These are phyloP conservation scores for Volucella inflata DNA, from an alignment of 2,888 invertebrate genomes.

Conservation along the genomic window DNA sequence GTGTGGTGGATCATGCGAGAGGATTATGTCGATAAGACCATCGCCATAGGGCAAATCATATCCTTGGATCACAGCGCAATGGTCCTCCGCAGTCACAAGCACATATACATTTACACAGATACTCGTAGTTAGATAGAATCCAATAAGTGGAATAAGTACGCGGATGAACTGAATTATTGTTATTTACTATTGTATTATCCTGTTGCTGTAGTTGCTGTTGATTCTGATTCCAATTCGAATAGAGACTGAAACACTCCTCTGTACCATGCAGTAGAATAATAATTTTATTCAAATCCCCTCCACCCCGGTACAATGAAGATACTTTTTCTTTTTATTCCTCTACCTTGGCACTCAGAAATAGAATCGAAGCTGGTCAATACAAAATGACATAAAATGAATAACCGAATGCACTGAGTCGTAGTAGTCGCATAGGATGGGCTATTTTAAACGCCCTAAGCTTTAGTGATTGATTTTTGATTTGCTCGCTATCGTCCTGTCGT, in stretches of 20 bases:
- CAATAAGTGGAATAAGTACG: slow-evolving; percentile 39
- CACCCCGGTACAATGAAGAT: no score
- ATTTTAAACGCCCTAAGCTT: neutral
- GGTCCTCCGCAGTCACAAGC: slow-evolving; percentile 23
- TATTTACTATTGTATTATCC: slow-evolving; percentile 58
- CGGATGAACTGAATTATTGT: slow-evolving; percentile 56
- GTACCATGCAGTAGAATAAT: neutral
- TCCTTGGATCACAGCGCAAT: slow-evolving; percentile 49
- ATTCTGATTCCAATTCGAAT: slow-evolving; percentile 17
- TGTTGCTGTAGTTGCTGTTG: slow-evolving; percentile 30
- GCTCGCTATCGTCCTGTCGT: neutral
- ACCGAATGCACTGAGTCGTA: slow-evolving; percentile 1
- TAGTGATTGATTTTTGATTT: slow-evolving; percentile 54
- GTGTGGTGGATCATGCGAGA: slow-evolving; percentile 6
- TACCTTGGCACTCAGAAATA: neutral
- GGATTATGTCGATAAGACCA: slow-evolving; percentile 53
- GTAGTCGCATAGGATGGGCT: neutral
- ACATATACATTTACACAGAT: slow-evolving; percentile 15
- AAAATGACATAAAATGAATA: slow-evolving; percentile 29
- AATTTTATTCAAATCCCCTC: slow-evolving; percentile 9
- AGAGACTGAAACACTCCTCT: slow-evolving; percentile 9
- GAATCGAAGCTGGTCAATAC: slow-evolving; percentile 6
- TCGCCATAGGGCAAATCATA: slow-evolving; percentile 28
- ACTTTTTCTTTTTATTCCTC: neutral
- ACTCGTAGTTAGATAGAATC: neutral